Evolutionary conservation across 2,113 vertebrate genomes (phyloP).

Genomic region (Burhinus oedicnemus): DNA sequence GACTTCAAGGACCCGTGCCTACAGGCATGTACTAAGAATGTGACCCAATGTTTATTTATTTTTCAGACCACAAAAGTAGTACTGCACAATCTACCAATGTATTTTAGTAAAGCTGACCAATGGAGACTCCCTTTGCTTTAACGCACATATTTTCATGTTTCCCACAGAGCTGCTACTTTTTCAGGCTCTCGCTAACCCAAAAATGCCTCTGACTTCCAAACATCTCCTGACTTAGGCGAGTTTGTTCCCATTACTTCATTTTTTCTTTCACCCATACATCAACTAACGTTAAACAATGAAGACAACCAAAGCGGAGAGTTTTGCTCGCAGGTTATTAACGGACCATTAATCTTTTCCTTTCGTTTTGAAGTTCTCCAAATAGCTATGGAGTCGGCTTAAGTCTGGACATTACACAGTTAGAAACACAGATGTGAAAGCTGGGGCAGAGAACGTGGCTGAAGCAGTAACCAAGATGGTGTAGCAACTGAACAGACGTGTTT

Average conservation of each 20-base stretch:
- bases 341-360: conserved; percentile 21
- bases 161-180: conserved; percentile 1
- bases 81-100: not conserved
- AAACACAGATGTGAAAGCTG: not conserved
- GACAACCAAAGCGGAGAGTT: conserved; percentile 29
- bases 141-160: not conserved
- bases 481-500: not conserved
- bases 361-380: not conserved
- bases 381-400: not conserved
- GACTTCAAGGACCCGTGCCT: not conserved
- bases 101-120: not conserved
- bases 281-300: conserved; percentile 44
- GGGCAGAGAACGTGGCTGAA: not conserved
- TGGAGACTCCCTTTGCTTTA: not conserved
- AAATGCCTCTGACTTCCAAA: conserved; percentile 49
- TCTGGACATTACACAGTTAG: not conserved
- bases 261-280: conserved; percentile 30
- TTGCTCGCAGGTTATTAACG: conserved; percentile 48
- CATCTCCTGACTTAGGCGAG: not conserved
- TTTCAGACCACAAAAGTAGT: conserved; percentile 34
- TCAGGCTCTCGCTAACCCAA: conserved; percentile 35
- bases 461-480: not conserved
- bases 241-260: conserved; percentile 51
- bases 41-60: not conserved
- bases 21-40: not conserved